phyloP scores from a whole-genome alignment of 2,888 invertebrate species.

The Hypomecis atomaria region DNA sequence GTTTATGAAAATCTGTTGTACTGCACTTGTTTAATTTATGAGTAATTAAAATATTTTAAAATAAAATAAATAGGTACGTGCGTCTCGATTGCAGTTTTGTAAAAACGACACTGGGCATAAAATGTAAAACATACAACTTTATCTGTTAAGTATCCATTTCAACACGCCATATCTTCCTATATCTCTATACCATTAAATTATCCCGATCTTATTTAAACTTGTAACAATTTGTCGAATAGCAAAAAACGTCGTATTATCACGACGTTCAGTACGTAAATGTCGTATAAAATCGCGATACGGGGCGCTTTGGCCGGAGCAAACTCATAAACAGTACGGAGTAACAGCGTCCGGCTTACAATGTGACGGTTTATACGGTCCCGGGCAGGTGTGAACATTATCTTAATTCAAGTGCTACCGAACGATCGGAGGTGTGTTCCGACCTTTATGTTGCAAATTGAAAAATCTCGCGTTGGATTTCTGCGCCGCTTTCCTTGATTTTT shows the following conservation, averaged over 20 bases:
- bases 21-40: no score
- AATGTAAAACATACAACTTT: background rate
- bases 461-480: slow-evolving; percentile 38
- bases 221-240: slow-evolving; percentile 51
- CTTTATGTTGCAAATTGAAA: slow-evolving; percentile 61
- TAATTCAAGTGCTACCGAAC: slow-evolving; percentile 78
- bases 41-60: no score
- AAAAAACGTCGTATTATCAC: slow-evolving; percentile 41
- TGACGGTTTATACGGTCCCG: slow-evolving; percentile 73
- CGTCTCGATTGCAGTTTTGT: background rate
- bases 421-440: slow-evolving; percentile 64
- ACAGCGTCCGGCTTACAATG: slow-evolving; percentile 69
- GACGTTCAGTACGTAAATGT: slow-evolving; percentile 42
- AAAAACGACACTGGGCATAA: background rate
- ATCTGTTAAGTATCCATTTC: slow-evolving; percentile 15
- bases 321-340: slow-evolving; percentile 71
- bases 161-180: slow-evolving; percentile 23
- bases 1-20: no score
- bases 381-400: slow-evolving; percentile 84
- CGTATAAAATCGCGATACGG: slow-evolving; percentile 44
- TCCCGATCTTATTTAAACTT: slow-evolving; percentile 42
- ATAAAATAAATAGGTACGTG: no score
- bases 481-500: slow-evolving; percentile 32
- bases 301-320: slow-evolving; percentile 47
- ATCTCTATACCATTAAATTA: slow-evolving; percentile 31